phyloP scores from a whole-genome alignment of 2,113 vertebrate species.

The Castor canadensis region DNA sequence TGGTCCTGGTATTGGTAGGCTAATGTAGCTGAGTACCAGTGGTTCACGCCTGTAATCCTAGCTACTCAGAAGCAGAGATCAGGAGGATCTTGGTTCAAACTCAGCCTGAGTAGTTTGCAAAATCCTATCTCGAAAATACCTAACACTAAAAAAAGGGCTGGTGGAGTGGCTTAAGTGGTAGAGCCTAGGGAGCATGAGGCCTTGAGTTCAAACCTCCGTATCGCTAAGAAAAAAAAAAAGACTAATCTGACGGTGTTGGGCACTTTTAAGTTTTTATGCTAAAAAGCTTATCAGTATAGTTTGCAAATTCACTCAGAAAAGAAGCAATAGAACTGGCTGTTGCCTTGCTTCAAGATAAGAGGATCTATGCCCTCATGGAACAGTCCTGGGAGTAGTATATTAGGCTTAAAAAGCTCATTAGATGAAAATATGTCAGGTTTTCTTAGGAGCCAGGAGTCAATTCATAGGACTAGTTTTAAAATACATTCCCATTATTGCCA shows the following conservation, averaged over 20 bases:
- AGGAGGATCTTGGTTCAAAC: no score
- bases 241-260: not conserved
- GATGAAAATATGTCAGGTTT: slow-evolving; percentile 49
- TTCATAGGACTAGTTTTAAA: slow-evolving; percentile 35
- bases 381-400: not conserved
- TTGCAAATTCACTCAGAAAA: not conserved
- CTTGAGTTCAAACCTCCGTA: no score
- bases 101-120: no score
- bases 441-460: slow-evolving; percentile 20
- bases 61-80: no score
- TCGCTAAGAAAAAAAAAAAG: no score
- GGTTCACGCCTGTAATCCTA: no score
- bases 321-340: not conserved
- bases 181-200: no score
- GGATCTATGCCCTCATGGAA: not conserved
- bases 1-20: not conserved
- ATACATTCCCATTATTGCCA: slow-evolving; percentile 22
- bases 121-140: no score
- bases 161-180: no score
- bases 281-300: not conserved
- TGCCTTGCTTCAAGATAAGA: slow-evolving; percentile 32
- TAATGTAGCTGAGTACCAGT: no score
- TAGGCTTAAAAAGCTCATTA: slow-evolving; percentile 37
- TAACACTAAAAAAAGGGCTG: no score
- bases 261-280: not conserved